Conservation (phyloP, 2,113 vertebrate species). For the Protobothrops mucrosquamatus region DNA sequence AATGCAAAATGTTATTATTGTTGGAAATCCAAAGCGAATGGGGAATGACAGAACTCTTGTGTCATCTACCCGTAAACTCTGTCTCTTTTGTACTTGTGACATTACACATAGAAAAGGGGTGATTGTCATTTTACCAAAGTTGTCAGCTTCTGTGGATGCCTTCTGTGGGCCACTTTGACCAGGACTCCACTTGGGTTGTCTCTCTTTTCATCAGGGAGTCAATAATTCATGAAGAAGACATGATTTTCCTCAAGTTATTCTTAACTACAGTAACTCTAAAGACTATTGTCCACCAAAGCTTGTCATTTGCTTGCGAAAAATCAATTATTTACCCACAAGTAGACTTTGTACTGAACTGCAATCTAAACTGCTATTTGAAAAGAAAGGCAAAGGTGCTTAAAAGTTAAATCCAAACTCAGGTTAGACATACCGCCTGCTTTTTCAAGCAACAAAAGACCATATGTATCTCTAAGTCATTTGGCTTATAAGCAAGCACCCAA, state of each 20-base stretch:
- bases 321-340: background rate
- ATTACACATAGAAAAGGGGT: background rate
- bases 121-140: background rate
- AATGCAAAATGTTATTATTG: background rate
- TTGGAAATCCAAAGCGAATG: background rate
- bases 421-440: background rate
- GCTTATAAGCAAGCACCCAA: background rate
- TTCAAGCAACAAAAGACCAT: background rate
- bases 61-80: background rate
- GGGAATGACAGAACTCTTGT: background rate
- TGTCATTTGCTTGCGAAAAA: background rate
- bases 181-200: background rate
- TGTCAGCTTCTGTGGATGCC: background rate
- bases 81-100: background rate
- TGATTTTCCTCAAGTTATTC: background rate
- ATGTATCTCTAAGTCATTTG: background rate
- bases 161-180: background rate
- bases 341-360: background rate
- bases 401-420: background rate
- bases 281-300: background rate
- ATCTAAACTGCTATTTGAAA: background rate
- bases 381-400: background rate
- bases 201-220: background rate
- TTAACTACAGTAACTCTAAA: background rate
- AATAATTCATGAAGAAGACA: background rate